Percentiles rank a stretch among this genome's conserved stretches.
Evolutionary conservation across 1,140 invertebrate genomes (phyloP).

Genomic region (Zaprionus kolodkinae): DNA sequence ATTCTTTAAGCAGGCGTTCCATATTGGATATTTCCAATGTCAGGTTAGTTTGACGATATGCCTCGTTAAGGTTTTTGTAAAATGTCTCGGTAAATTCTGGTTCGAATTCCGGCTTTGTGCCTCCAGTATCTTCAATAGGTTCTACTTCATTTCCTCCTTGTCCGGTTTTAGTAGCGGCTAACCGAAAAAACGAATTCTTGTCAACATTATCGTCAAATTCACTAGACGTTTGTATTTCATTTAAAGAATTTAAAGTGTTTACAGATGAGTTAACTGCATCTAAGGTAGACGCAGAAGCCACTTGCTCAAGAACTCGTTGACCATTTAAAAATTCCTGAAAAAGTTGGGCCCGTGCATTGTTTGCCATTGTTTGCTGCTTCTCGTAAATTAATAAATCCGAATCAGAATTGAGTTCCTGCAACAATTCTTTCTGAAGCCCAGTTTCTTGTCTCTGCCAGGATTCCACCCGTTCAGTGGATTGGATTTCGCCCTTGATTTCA

Average conservation of each 20-base stretch:
- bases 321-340: slow-evolving; percentile 70
- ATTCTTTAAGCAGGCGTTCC: slow-evolving; percentile 62
- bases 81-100: slow-evolving; percentile 93
- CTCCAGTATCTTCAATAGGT: slow-evolving; percentile 75
- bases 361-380: slow-evolving; percentile 65
- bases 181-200: slow-evolving; percentile 72
- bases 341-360: slow-evolving; percentile 64
- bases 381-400: slow-evolving; percentile 63
- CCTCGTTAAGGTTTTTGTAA: slow-evolving; percentile 94
- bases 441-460: not conserved
- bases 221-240: not conserved
- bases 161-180: slow-evolving; percentile 65
- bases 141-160: slow-evolving; percentile 57
- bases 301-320: slow-evolving; percentile 57
- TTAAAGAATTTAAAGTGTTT: not conserved
- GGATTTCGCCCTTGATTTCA: not conserved
- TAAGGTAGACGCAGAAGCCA: slow-evolving; percentile 25
- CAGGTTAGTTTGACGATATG: slow-evolving; percentile 90
- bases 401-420: slow-evolving; percentile 58
- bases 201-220: slow-evolving; percentile 52
- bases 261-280: not conserved
- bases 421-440: not conserved
- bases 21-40: slow-evolving; percentile 68
- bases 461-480: not conserved
- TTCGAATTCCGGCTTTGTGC: slow-evolving; percentile 34